These are phyloP conservation scores for Nomada fucata DNA, from an alignment of 2,888 invertebrate genomes.

Conservation along the genomic window DNA sequence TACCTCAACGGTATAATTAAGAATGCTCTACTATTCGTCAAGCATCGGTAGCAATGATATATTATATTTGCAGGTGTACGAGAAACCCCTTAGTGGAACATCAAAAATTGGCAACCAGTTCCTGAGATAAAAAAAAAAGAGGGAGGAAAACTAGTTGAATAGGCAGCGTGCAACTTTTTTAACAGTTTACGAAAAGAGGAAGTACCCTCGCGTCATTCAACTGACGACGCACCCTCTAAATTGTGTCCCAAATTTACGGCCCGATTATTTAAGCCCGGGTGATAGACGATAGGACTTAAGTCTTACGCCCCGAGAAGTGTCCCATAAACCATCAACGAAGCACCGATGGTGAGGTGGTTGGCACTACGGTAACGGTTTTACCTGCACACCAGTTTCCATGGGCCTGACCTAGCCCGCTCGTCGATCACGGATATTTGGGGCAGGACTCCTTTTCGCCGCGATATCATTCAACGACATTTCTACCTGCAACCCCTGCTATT, in stretches of 20 bases:
- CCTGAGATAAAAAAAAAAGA: neutral
- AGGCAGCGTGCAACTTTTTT: slow-evolving; percentile 8
- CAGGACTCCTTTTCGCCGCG: slow-evolving; percentile 70
- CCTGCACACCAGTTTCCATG: slow-evolving; percentile 71
- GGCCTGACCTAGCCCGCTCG: slow-evolving; percentile 67
- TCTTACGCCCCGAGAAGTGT: slow-evolving; percentile 70
- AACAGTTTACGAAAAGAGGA: neutral
- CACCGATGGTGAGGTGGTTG: slow-evolving; percentile 56
- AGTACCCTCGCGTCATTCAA: neutral
- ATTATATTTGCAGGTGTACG: too few relatives aligned
- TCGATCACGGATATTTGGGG: slow-evolving; percentile 77
- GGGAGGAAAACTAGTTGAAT: neutral
- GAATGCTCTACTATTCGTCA: too few relatives aligned
- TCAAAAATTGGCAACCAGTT: slow-evolving; percentile 8
- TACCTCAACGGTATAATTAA: too few relatives aligned
- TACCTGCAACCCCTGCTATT: slow-evolving; percentile 75
- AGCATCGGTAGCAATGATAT: too few relatives aligned
- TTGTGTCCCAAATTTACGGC: slow-evolving; percentile 41
- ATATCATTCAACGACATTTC: slow-evolving; percentile 81
- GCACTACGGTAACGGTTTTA: slow-evolving; percentile 75
- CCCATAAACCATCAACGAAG: slow-evolving; percentile 71
- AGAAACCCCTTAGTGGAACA: neutral
- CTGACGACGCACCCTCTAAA: slow-evolving; percentile 29
- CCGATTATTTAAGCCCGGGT: slow-evolving; percentile 59
- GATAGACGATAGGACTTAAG: slow-evolving; percentile 62